Evolutionary conservation across 2,113 vertebrate species (phyloP).

Genomic region (Macroglossus sobrinus): DNA sequence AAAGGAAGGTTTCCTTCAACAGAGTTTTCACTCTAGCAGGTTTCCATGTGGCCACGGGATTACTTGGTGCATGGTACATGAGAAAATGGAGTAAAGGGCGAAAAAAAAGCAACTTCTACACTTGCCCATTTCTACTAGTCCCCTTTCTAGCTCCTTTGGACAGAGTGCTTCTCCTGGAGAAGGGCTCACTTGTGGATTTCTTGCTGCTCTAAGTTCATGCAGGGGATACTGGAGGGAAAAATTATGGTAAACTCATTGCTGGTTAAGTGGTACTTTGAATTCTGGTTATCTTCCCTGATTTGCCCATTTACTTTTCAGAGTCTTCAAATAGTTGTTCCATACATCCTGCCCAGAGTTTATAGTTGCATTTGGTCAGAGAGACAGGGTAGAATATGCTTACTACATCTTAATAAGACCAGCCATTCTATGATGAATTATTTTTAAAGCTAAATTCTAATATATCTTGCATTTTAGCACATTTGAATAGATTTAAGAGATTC

Average conservation of each 20-base stretch:
- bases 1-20: background rate
- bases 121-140: background rate
- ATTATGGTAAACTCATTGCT: background rate
- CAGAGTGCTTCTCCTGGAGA: background rate
- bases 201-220: background rate
- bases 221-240: background rate
- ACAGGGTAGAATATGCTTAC: background rate
- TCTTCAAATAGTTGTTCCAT: background rate
- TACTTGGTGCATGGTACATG: background rate
- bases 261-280: background rate
- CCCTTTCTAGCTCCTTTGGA: background rate
- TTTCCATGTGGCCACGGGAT: background rate
- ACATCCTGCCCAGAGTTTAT: background rate
- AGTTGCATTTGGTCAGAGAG: background rate
- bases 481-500: background rate
- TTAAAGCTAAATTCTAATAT: conserved; percentile 15
- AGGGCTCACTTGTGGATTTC: background rate
- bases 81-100: background rate
- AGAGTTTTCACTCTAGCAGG: background rate
- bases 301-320: background rate
- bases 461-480: background rate
- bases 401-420: background rate
- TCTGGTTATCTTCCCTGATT: background rate
- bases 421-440: background rate
- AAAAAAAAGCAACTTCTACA: background rate